A percentile compares a stretch with the other conserved stretches of the same genome.
phyloP scores from a whole-genome alignment of 2,888 invertebrate genomes.

The Desoria tigrina region DNA sequence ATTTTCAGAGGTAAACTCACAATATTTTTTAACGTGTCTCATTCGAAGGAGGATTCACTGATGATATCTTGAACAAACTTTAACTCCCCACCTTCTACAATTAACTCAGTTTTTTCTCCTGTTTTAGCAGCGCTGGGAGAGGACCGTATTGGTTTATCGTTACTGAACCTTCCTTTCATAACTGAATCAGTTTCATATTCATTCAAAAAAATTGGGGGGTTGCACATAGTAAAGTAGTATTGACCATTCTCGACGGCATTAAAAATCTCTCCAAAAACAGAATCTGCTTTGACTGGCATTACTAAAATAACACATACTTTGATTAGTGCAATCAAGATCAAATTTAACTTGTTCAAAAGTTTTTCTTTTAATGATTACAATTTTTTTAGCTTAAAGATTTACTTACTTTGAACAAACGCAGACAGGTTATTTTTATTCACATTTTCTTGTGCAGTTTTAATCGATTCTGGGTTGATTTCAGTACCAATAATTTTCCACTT shows the following conservation, averaged over 20 bases:
- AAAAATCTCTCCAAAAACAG: conserved; percentile 59
- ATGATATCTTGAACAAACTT: conserved; percentile 83
- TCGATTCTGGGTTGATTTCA: conserved; percentile 74
- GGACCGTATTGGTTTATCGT: conserved; percentile 15
- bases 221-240: conserved; percentile 80
- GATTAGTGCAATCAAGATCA: not conserved
- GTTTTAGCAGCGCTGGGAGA: conserved; percentile 74
- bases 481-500: conserved; percentile 85
- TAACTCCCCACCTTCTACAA: conserved; percentile 85
- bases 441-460: conserved; percentile 71
- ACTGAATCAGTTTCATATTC: conserved; percentile 57
- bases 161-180: conserved; percentile 51
- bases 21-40: too few species aligned
- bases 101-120: conserved; percentile 70
- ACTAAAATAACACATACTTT: conserved; percentile 61
- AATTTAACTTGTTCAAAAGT: too few species aligned
- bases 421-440: conserved; percentile 71
- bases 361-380: not conserved
- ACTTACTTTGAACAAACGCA: conserved; percentile 63
- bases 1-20: too few species aligned
- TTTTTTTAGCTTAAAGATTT: conserved; percentile 2
- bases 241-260: conserved; percentile 59
- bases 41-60: too few species aligned
- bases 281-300: conserved; percentile 61
- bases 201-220: conserved; percentile 88